Evolutionary conservation across 2,797 vertebrate genomes (phyloP).

Genomic region (Atherinosoma microstoma): DNA sequence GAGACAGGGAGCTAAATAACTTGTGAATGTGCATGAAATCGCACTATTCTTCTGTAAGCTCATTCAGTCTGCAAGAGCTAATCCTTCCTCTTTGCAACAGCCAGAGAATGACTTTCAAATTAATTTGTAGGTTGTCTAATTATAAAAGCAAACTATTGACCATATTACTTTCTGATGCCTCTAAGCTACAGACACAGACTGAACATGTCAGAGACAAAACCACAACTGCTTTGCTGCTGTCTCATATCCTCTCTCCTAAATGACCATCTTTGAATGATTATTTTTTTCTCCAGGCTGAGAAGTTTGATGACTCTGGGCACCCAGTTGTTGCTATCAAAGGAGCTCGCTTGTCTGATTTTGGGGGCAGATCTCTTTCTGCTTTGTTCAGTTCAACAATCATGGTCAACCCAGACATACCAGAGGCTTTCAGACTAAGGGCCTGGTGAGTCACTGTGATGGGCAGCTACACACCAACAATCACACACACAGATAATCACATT

Average conservation of each 20-base stretch:
- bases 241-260: constrained; percentile 30
- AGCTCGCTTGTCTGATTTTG: constrained; percentile 91
- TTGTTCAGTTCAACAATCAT: constrained; percentile 89
- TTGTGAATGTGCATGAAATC: constrained; percentile 67
- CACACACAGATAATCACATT: constrained; percentile 22
- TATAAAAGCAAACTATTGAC: constrained; percentile 55
- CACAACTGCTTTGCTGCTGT: constrained; percentile 2
- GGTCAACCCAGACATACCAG: constrained; percentile 91
- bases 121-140: constrained; percentile 71
- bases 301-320: constrained; percentile 88
- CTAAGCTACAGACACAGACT: constrained; percentile 20
- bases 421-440: constrained; percentile 90
- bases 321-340: constrained; percentile 93
- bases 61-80: constrained; percentile 69
- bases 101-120: constrained; percentile 75
- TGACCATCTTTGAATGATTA: constrained; percentile 38
- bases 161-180: constrained; percentile 47
- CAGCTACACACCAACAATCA: constrained; percentile 6
- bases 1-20: constrained; percentile 61
- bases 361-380: constrained; percentile 90
- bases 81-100: constrained; percentile 69
- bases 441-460: constrained; percentile 83
- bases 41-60: constrained; percentile 70
- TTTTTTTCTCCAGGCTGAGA: constrained; percentile 86
- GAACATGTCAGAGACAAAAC: constrained; percentile 24